Conservation (phyloP, 2,113 vertebrate genomes). For the Hydropotes inermis region DNA sequence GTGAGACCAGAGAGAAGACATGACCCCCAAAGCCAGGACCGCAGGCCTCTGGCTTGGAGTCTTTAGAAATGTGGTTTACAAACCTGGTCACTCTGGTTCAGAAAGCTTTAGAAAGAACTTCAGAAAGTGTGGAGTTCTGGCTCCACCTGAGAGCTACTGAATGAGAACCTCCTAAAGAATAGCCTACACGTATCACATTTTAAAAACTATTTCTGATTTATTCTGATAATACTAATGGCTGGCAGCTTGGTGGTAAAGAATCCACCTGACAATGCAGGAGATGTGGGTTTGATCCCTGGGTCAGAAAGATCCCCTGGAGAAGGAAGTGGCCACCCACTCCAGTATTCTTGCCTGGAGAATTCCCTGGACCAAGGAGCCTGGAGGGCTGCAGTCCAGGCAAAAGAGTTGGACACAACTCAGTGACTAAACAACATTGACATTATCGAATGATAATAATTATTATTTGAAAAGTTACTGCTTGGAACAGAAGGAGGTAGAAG, state of each 20-base stretch:
- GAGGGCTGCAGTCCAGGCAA: not conserved
- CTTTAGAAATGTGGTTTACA: not conserved
- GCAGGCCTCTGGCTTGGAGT: not conserved
- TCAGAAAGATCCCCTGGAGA: not conserved
- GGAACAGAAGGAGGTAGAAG: not conserved
- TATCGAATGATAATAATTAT: not conserved
- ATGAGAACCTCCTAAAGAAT: not conserved
- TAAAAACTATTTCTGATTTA: not conserved
- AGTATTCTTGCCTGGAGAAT: not conserved
- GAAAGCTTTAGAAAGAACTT: not conserved
- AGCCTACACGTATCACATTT: not conserved
- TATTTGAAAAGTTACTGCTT: not conserved
- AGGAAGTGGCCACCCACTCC: not conserved
- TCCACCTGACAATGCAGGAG: not conserved
- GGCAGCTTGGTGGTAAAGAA: not conserved
- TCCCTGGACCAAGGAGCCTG: not conserved
- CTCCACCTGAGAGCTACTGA: not conserved
- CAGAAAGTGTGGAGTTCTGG: not conserved
- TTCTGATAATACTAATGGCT: not conserved
- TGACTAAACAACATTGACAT: not conserved
- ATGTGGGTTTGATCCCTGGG: not conserved
- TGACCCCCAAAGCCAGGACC: not conserved
- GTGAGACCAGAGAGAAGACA: not conserved
- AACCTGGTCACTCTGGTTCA: not conserved
- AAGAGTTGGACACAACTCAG: not conserved